A percentile compares a stretch with the other conserved stretches of the same genome.
These are phyloP conservation scores for Peromyscus eremicus DNA, from an alignment of 2,797 vertebrate genomes.

Conservation along the genomic window DNA sequence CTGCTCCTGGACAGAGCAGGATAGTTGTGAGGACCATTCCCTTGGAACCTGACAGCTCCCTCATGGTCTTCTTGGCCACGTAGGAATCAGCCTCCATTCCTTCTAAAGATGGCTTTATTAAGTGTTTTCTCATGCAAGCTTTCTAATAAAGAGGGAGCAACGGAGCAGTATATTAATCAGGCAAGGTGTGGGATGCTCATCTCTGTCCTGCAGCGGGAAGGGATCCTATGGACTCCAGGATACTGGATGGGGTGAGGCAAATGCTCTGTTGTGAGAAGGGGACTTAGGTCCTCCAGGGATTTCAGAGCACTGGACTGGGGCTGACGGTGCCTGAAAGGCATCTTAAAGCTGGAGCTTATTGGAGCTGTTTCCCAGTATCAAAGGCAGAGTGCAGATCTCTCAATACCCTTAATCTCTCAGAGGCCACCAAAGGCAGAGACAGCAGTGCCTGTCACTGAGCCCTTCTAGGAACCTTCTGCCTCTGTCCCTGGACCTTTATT, in stretches of 20 bases:
- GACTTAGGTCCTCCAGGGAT: background rate
- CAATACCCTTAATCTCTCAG: background rate
- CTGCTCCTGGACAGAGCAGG: conserved; percentile 72
- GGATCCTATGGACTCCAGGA: background rate
- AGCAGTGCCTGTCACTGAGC: background rate
- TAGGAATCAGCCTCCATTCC: background rate
- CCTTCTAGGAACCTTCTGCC: background rate
- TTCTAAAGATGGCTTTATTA: background rate
- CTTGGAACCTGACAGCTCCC: conserved; percentile 66
- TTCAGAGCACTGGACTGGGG: background rate
- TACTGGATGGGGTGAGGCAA: background rate
- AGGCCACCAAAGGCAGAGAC: background rate
- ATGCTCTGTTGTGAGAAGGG: background rate
- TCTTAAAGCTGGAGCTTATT: background rate
- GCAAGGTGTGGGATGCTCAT: background rate
- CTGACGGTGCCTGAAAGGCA: background rate
- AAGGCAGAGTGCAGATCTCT: background rate
- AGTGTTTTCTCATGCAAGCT: background rate
- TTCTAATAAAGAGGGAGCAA: background rate
- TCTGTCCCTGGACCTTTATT: background rate
- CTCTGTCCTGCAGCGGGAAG: background rate
- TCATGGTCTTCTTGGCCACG: conserved; percentile 15
- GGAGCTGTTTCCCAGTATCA: background rate
- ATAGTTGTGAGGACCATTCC: conserved; percentile 71
- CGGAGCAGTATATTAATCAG: background rate